Percentiles rank a stretch among this genome's conserved stretches.
Evolutionary conservation across 2,797 vertebrate genomes (phyloP).

Genomic region (Tachyglossus aculeatus): DNA sequence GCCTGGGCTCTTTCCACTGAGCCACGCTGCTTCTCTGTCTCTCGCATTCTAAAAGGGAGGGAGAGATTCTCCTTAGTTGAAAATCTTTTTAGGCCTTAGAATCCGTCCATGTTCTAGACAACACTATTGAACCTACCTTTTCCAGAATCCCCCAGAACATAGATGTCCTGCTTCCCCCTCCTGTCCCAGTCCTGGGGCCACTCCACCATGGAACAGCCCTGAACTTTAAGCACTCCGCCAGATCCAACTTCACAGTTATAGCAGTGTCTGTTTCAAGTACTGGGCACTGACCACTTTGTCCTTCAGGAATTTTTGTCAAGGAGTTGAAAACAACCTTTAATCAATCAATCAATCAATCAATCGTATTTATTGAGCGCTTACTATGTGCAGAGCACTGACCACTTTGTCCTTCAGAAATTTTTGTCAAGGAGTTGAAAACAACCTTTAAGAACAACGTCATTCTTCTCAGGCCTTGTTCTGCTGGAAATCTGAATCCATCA

Average conservation of each 20-base stretch:
- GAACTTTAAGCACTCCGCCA: conserved; percentile 26
- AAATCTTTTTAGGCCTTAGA: too few species aligned
- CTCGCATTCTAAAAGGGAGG: too few species aligned
- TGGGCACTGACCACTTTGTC: conserved; percentile 50
- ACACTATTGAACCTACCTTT: too few species aligned
- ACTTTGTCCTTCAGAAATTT: conserved; percentile 56
- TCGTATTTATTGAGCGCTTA: too few species aligned
- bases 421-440: conserved; percentile 67
- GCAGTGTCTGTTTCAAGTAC: conserved; percentile 64
- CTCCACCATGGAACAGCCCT: neutral
- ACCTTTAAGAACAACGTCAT: conserved; percentile 66
- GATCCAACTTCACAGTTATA: conserved; percentile 43
- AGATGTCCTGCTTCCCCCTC: too few species aligned
- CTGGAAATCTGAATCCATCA: conserved; percentile 58
- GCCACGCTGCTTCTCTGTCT: too few species aligned
- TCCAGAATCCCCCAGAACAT: too few species aligned
- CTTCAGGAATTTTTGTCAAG: conserved; percentile 65
- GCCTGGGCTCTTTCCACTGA: too few species aligned
- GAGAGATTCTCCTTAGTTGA: too few species aligned
- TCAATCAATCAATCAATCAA: too few species aligned
- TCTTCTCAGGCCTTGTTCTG: conserved; percentile 47
- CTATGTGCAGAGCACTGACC: conserved; percentile 60
- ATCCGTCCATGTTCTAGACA: too few species aligned
- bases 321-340: conserved; percentile 68
- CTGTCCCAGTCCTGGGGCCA: neutral